Conservation (phyloP, 2,888 invertebrate genomes). For the Hartigia nigra region DNA sequence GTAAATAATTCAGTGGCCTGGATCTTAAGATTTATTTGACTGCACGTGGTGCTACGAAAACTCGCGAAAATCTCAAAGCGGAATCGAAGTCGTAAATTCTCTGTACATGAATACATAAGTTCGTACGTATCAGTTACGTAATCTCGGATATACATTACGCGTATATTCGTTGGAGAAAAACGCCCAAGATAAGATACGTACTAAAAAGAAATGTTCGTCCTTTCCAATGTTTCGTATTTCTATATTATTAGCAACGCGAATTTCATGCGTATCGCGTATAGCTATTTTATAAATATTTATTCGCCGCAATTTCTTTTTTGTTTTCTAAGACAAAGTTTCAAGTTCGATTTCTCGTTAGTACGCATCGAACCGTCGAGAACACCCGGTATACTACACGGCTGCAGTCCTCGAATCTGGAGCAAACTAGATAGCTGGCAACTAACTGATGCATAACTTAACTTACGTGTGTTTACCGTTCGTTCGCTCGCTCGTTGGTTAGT, state of each 20-base stretch:
- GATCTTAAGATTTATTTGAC: conserved; percentile 34
- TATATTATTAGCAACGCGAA: neutral
- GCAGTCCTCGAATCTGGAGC: conserved; percentile 7
- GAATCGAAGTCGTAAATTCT: neutral
- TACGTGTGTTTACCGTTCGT: neutral
- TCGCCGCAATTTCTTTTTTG: no score
- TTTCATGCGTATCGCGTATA: neutral
- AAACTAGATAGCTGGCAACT: conserved; percentile 3
- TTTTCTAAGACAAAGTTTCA: neutral
- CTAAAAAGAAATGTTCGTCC: no score
- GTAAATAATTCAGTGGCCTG: conserved; percentile 40
- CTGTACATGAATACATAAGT: neutral
- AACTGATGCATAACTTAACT: conserved; percentile 1
- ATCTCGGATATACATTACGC: neutral
- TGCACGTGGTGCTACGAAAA: neutral
- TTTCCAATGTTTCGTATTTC: neutral
- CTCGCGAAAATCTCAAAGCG: neutral
- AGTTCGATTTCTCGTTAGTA: neutral
- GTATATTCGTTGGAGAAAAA: neutral
- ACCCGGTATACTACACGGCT: neutral
- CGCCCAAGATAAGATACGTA: no score
- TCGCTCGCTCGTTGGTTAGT: neutral
- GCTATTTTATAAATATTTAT: no score
- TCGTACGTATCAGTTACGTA: neutral
- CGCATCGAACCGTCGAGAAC: neutral